Percentiles rank a stretch among this genome's conserved stretches.
These are phyloP conservation scores for Anthoscopus minutus DNA, from an alignment of 2,113 vertebrate species.

Conservation along the genomic window DNA sequence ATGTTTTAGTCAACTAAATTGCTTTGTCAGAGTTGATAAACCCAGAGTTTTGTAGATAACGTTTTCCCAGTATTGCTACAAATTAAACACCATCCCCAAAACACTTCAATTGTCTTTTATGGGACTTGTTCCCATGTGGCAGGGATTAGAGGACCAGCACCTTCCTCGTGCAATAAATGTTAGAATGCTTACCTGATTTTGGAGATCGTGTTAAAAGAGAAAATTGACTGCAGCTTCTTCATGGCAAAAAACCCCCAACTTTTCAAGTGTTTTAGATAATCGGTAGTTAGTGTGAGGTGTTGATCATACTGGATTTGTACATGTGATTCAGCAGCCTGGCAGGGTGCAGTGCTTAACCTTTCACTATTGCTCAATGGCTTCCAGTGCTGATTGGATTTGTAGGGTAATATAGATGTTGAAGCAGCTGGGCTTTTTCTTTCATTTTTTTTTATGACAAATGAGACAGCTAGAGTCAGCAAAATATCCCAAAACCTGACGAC, in stretches of 20 bases:
- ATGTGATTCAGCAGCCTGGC: not conserved
- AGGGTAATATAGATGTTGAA: not conserved
- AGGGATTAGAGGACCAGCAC: not conserved
- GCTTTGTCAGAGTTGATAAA: not conserved
- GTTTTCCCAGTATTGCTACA: not conserved
- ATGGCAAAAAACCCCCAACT: too few relatives aligned
- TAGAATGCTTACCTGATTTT: not conserved
- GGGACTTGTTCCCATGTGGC: not conserved
- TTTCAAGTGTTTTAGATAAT: not conserved
- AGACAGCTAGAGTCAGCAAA: not conserved
- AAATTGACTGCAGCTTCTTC: not conserved
- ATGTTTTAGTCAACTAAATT: not conserved
- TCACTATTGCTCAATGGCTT: not conserved
- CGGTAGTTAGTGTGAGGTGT: not conserved
- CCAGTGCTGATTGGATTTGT: not conserved
- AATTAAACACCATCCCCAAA: not conserved
- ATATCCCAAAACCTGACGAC: not conserved
- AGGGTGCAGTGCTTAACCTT: not conserved
- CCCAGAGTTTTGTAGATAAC: not conserved
- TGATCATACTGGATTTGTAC: not conserved
- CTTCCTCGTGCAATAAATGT: not conserved
- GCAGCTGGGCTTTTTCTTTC: not conserved
- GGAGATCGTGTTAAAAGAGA: not conserved
- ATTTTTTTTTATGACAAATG: not conserved
- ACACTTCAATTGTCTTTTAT: not conserved